A percentile compares a stretch with the other conserved stretches of the same genome.
These are phyloP conservation scores for Cichladusa arquata DNA, from an alignment of 2,113 vertebrate genomes.

Conservation along the genomic window DNA sequence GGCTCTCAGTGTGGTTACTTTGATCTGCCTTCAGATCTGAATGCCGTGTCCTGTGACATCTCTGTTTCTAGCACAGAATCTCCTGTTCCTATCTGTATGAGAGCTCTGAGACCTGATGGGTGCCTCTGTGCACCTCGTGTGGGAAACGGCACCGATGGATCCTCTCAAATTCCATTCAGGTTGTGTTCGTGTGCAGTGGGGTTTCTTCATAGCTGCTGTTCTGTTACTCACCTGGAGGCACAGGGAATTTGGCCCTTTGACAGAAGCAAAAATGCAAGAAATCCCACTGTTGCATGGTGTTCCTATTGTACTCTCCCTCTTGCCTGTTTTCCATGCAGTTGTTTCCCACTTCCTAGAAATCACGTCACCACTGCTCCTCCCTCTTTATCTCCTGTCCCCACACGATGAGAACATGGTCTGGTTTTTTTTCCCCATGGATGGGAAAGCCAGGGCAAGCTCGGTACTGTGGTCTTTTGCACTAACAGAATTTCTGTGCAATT, in stretches of 20 bases:
- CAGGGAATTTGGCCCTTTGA: neutral
- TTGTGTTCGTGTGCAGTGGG: rapidly evolving
- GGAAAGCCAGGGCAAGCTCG: neutral
- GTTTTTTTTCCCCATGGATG: neutral
- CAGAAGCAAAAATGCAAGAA: neutral
- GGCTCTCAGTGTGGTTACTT: neutral
- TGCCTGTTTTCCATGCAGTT: neutral
- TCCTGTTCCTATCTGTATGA: neutral
- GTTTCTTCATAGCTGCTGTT: neutral
- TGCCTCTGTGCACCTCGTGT: neutral
- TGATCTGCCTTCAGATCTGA: neutral
- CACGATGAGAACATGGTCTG: neutral
- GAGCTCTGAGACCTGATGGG: neutral
- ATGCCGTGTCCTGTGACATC: neutral
- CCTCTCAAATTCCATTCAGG: neutral
- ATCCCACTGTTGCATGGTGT: rapidly evolving
- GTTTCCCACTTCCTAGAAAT: slow-evolving; percentile 47
- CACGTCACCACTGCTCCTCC: neutral
- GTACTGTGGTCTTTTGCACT: slow-evolving; percentile 27
- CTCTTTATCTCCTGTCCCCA: neutral
- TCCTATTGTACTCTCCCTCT: neutral
- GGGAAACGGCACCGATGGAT: neutral
- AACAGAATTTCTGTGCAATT: slow-evolving; percentile 9
- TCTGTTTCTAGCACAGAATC: neutral
- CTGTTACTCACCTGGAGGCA: neutral